Evolutionary conservation across 2,797 vertebrate species (phyloP), one percentile per base, ranked within the genome.

Genomic region (Falco naumanni): DNA sequence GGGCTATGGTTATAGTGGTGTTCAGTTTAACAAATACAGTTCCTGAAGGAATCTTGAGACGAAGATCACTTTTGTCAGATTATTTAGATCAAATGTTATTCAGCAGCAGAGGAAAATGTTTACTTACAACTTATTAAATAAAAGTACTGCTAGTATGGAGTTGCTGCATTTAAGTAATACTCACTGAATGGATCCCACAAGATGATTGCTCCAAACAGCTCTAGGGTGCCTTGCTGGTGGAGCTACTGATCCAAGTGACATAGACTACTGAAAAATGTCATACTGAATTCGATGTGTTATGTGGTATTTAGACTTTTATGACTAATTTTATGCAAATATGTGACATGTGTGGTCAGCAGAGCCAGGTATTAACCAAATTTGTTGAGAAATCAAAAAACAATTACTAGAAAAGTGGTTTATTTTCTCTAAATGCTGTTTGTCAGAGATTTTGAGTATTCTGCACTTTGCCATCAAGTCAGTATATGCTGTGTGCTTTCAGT

Each of bases 321-420:
- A 39, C 63, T 54, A 66, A 34, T 33, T 29, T 92, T 70, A 92
- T 33, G 31, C 60, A 89, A 72, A 50, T 90, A 70, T 19, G 13
- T 54, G 37, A 96, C 77, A 34, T 10, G 7, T 50, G 20, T 94
- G 11, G n/a, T 90, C 54, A 54, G 10, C 11, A 71, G 88, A 28
- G 16, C 28, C 19, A 86, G 57, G 13, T 53, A 63, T 54, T 96
- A 93, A 70, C 26, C 66, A 45, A 34, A 45, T 37, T 17, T 20
- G 4, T 33, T 92, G 31, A 70, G 77, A 69, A 51, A 95, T 68
- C 22, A 68, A 82, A 82, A 98, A 93, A 53, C 45, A 92, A 54
- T 41, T 51, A 18, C 11, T 51, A 41, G 13, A 61, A 69, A 51
- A 28, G 11, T 65, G 31, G 5, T n/a, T 79, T 69, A 8, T 74